Evolutionary conservation across 1,140 invertebrate genomes (phyloP).

Genomic region (Drosophila lacertosa): DNA sequence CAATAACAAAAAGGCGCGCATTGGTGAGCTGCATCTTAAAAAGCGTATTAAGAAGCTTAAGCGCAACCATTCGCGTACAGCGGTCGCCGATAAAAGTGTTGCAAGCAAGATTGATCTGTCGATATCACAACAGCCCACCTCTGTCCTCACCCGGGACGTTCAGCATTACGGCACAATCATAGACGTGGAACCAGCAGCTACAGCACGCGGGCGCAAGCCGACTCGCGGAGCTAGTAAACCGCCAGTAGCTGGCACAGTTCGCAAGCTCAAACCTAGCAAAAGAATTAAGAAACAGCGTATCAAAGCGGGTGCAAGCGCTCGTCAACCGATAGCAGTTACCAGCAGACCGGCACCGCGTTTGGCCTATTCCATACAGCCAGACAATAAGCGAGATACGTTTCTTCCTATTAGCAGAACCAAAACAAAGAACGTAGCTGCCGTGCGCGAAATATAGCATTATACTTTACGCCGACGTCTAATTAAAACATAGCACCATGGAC

Average conservation of each 20-base stretch:
- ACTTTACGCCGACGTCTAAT: not conserved
- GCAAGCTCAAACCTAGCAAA: not conserved
- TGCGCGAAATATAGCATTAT: not conserved
- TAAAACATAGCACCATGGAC: conserved; percentile 37
- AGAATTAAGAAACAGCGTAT: conserved; percentile 30
- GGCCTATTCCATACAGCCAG: conserved; percentile 25
- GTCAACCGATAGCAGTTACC: not conserved
- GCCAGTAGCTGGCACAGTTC: not conserved
- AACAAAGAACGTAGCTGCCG: not conserved
- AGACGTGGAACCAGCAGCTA: conserved; percentile 12
- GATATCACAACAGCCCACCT: not conserved
- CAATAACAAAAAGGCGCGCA: conserved; percentile 38
- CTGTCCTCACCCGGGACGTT: conserved; percentile 1
- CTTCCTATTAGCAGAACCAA: not conserved
- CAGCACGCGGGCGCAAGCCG: not conserved
- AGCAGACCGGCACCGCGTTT: conserved; percentile 13
- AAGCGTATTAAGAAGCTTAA: conserved; percentile 58
- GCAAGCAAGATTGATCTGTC: conserved; percentile 14
- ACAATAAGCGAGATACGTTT: not conserved
- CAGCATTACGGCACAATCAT: conserved; percentile 18
- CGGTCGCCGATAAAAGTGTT: conserved; percentile 27
- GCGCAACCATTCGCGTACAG: conserved; percentile 20
- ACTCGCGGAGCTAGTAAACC: not conserved
- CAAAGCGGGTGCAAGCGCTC: conserved; percentile 12
- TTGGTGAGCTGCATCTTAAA: conserved; percentile 56